These are phyloP conservation scores for Silurus lanzhouensis DNA, from an alignment of 2,797 vertebrate species.

Conservation along the genomic window DNA sequence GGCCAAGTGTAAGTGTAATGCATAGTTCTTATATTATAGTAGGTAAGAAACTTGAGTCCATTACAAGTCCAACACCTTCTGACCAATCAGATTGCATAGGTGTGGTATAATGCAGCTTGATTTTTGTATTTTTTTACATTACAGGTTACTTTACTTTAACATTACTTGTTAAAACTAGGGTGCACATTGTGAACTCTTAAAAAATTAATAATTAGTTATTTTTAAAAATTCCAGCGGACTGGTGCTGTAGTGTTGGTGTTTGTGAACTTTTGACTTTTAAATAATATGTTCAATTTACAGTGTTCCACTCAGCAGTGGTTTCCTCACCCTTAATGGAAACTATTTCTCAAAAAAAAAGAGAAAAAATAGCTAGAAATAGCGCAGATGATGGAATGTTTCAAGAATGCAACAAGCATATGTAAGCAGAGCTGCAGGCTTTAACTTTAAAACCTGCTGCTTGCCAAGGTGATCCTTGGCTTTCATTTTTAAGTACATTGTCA, in stretches of 20 bases:
- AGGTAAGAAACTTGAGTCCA: not conserved
- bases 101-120: not conserved
- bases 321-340: not conserved
- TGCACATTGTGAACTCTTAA: not conserved
- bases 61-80: not conserved
- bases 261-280: constrained; percentile 22
- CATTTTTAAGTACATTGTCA: not conserved
- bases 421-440: not conserved
- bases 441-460: not conserved
- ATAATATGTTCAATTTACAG: not conserved
- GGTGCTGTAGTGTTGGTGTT: not conserved
- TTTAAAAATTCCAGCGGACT: not conserved
- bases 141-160: not conserved
- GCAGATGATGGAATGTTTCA: constrained; percentile 7
- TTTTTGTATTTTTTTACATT: not conserved
- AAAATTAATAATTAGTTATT: not conserved
- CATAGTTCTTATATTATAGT: not conserved
- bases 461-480: constrained; percentile 1
- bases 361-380: not conserved
- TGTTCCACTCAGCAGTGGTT: constrained; percentile 1
- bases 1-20: not conserved
- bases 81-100: not conserved
- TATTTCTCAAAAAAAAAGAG: constrained; percentile 1
- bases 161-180: not conserved
- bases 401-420: constrained; percentile 6